These are phyloP conservation scores for Drosophila stalkeri DNA, from an alignment of 2,888 invertebrate species.

Conservation along the genomic window DNA sequence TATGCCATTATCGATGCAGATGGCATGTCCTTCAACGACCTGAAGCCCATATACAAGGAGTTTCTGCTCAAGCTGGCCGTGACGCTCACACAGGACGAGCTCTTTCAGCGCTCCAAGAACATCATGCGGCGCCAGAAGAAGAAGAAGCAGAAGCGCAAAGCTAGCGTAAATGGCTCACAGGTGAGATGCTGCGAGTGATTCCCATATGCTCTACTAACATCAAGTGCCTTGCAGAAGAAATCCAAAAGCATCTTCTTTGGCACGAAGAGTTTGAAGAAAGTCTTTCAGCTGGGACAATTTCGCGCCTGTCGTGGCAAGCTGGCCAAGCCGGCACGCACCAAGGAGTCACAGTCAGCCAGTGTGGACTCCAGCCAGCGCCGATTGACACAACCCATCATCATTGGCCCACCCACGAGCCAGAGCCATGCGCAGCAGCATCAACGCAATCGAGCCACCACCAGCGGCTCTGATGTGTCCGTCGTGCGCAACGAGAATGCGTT, in stretches of 20 bases:
- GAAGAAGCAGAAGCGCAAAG: constrained; percentile 87
- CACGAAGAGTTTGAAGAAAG: constrained; percentile 87
- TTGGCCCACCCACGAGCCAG: constrained; percentile 70
- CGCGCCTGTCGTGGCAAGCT: constrained; percentile 83
- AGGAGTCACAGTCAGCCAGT: constrained; percentile 64
- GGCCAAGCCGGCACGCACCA: constrained; percentile 62
- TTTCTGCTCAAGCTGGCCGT: constrained; percentile 94
- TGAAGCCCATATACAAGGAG: constrained; percentile 96
- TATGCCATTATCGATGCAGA: constrained; percentile 95
- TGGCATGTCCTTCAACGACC: constrained; percentile 96
- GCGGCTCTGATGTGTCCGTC: constrained; percentile 88
- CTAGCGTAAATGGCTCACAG: constrained; percentile 76
- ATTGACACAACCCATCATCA: constrained; percentile 64
- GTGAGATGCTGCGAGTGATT: constrained; percentile 35
- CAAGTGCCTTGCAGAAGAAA: constrained; percentile 85
- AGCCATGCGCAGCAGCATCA: constrained; percentile 77
- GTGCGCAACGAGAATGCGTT: constrained; percentile 87
- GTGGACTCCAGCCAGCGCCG: constrained; percentile 46
- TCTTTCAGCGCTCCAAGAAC: constrained; percentile 94
- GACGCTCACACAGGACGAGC: constrained; percentile 95
- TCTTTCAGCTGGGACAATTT: constrained; percentile 87
- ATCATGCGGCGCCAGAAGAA: constrained; percentile 95
- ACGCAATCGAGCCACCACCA: constrained; percentile 87
- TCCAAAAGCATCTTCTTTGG: constrained; percentile 88
- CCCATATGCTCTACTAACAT: background rate